Base-by-base conservation (phyloP, 2,113 vertebrate genomes). In the Trachemys scripta region DNA sequence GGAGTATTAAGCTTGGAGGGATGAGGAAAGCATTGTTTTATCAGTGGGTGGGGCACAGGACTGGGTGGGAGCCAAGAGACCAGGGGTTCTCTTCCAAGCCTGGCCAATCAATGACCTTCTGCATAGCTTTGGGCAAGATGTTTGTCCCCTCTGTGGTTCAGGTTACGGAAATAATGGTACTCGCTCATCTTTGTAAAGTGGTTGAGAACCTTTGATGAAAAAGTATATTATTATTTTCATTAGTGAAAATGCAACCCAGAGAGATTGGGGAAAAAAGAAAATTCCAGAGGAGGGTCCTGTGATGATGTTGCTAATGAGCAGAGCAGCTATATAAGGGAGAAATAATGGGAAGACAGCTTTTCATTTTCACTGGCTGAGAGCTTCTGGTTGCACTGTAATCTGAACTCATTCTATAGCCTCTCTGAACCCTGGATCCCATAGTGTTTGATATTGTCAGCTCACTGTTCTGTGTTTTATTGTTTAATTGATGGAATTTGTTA, bases 401-500 rank as follows among this genome's bases (percentile, higher is more conserved):
- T 3, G 12, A 87, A 56, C 16, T 82, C 0, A 0, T 59, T 76
- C 51, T 85, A 85, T 27, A 78, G 27, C 4, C 29, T 82, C 24
- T 22, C 53, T 0, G 1, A 65, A 45, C 16, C 80, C 56, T 0
- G 62, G 54, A 6, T 35, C 54, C 29, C 62, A 29, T 5, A 25
- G 42, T 10, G 42, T 45, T 76, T 45, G 75, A 6, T 14, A 76
- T 12, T 45, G 38, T 47, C 22, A 76, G 75, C 12, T 76, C 38
- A n/a, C 4, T 72, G 31, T 27, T 76, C 42, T 47, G 24, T 76
- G 24, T 45, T 47, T 45, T 14, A 12, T 47, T 76, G 75, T 45
- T 76, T 75, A 75, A 75, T 75, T 75, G 72, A 38, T 75, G 72
- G 24, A 35, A 42, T 27, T 38, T 27, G 31, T 83, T 31, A 42